Conservation (phyloP, 2,797 vertebrate species). For the Gorsachius magnificus region DNA sequence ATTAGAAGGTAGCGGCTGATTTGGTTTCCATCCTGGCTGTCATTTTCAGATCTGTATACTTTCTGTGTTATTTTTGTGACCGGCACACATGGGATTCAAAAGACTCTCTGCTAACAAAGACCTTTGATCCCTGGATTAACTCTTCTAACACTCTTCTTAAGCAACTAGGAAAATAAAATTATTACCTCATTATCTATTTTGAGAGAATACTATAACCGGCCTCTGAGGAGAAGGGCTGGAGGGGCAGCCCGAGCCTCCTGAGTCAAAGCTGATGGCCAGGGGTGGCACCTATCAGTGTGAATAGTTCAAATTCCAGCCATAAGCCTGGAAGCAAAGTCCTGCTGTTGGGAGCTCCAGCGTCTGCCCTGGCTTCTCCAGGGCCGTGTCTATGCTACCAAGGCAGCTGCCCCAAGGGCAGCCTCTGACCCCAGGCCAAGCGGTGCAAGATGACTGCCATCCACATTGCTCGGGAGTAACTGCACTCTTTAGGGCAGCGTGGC, state of each 20-base stretch:
- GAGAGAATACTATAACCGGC: conserved; percentile 26
- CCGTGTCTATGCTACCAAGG: background rate
- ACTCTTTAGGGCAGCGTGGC: background rate
- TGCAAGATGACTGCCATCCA: background rate
- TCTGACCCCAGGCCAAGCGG: background rate
- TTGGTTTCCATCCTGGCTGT: background rate
- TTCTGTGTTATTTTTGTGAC: conserved; percentile 35
- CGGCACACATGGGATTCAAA: background rate
- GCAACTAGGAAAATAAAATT: conserved; percentile 50
- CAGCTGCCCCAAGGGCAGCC: background rate
- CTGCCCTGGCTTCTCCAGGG: background rate
- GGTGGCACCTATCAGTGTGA: conserved; percentile 38
- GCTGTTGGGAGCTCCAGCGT: background rate
- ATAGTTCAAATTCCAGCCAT: conserved; percentile 4
- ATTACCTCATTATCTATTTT: conserved; percentile 45
- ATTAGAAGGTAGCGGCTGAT: background rate
- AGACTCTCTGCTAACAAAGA: conserved; percentile 41
- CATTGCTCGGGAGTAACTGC: background rate
- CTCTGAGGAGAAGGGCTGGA: conserved; percentile 21
- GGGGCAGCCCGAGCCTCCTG: rapidly evolving
- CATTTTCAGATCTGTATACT: conserved; percentile 5
- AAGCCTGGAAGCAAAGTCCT: conserved; percentile 6
- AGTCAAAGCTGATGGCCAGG: background rate
- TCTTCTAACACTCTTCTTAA: conserved; percentile 31
- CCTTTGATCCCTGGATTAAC: conserved; percentile 46